Percentiles rank a stretch among this genome's conserved stretches.
phyloP scores from a whole-genome alignment of 2,888 invertebrate genomes.

The Torymus auratus region DNA sequence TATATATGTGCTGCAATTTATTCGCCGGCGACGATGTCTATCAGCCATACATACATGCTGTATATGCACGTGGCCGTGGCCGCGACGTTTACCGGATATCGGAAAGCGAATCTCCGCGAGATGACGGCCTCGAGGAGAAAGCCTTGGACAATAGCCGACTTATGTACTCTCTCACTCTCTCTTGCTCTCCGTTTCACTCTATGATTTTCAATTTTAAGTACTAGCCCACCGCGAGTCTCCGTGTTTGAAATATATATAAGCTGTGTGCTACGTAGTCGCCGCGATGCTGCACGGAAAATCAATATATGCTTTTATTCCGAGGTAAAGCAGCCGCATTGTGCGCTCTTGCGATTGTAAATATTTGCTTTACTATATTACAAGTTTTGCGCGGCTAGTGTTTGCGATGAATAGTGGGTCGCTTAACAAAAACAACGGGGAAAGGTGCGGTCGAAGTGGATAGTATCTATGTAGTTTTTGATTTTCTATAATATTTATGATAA shows the following conservation, averaged over 20 bases:
- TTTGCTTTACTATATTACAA: slow-evolving; percentile 31
- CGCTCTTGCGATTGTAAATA: slow-evolving; percentile 22
- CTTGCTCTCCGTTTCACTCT: slow-evolving; percentile 2
- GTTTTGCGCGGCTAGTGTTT: neutral
- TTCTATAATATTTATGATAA: too few relatives aligned
- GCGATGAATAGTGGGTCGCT: too few relatives aligned
- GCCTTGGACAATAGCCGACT: slow-evolving; percentile 42
- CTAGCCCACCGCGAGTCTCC: neutral
- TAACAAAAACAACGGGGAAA: too few relatives aligned
- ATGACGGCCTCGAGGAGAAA: slow-evolving; percentile 13
- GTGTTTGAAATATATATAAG: neutral
- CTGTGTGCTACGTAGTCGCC: neutral
- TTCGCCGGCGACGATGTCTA: slow-evolving; percentile 20
- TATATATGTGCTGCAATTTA: slow-evolving; percentile 45
- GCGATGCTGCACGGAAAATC: slow-evolving; percentile 31
- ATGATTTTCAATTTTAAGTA: slow-evolving; percentile 54
- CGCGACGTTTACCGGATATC: slow-evolving; percentile 50
- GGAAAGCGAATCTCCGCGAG: slow-evolving; percentile 49
- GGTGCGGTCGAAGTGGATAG: too few relatives aligned
- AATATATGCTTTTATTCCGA: slow-evolving; percentile 26
- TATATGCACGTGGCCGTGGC: neutral
- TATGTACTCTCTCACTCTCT: neutral
- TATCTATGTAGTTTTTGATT: too few relatives aligned
- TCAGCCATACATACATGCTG: slow-evolving; percentile 16
- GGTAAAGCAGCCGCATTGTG: slow-evolving; percentile 16